phyloP scores from a whole-genome alignment of 2,888 invertebrate species.

The Cephus spinipes region DNA sequence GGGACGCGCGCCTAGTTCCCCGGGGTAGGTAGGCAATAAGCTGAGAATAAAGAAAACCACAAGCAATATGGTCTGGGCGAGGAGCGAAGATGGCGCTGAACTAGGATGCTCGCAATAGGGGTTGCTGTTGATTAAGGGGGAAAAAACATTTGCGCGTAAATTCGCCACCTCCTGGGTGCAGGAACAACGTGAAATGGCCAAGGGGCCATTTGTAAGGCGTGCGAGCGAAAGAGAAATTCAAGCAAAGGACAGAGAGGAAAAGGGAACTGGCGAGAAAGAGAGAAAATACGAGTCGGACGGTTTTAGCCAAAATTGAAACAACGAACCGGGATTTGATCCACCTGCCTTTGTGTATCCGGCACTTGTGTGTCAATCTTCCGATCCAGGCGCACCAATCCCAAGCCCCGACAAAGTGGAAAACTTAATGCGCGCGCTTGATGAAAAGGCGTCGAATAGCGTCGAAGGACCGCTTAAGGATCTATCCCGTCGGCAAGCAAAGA shows the following conservation, averaged over 20 bases:
- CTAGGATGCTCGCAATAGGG: background rate
- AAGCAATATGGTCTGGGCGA: too few relatives aligned
- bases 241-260: slow-evolving; percentile 11
- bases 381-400: background rate
- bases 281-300: too few relatives aligned
- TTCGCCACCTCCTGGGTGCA: background rate
- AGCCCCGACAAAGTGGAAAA: background rate
- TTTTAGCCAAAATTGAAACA: slow-evolving; percentile 16
- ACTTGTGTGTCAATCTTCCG: background rate
- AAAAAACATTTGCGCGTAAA: slow-evolving; percentile 30
- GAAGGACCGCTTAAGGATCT: too few relatives aligned
- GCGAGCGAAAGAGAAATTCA: background rate
- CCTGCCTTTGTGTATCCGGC: background rate
- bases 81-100: too few relatives aligned
- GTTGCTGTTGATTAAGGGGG: slow-evolving; percentile 41
- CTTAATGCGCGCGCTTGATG: background rate
- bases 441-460: background rate
- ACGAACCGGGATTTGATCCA: background rate
- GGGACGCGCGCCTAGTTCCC: too few relatives aligned
- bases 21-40: too few relatives aligned
- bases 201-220: too few relatives aligned
- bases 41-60: too few relatives aligned
- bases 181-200: too few relatives aligned
- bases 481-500: too few relatives aligned
- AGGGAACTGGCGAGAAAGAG: slow-evolving; percentile 7